A percentile compares a stretch with the other conserved stretches of the same genome.
phyloP scores from a whole-genome alignment of 2,797 vertebrate genomes.

The Sus cebifrons region DNA sequence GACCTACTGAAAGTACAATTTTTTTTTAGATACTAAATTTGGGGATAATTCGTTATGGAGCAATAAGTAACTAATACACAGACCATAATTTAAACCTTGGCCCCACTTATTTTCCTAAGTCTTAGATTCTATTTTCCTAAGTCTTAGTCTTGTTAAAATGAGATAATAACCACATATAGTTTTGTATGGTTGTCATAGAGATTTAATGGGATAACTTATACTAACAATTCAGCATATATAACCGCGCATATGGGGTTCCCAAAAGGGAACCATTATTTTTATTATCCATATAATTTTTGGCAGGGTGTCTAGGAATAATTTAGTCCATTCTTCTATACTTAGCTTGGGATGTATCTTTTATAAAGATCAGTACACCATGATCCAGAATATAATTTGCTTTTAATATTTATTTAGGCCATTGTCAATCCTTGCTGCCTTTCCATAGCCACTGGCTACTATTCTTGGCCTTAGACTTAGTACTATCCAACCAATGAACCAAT shows the following conservation, averaged over 20 bases:
- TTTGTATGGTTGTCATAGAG: not conserved
- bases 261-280: slow-evolving; percentile 14
- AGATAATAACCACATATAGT: not conserved
- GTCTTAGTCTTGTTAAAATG: slow-evolving; percentile 13
- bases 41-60: not conserved
- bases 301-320: not conserved
- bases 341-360: not conserved
- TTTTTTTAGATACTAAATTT: slow-evolving; percentile 27
- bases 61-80: not conserved
- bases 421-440: not conserved
- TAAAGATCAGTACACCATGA: not conserved
- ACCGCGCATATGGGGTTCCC: not conserved
- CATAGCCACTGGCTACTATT: not conserved
- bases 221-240: not conserved
- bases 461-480: not conserved
- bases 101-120: not conserved
- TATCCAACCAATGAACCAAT: not conserved
- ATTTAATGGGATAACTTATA: not conserved
- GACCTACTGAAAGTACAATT: not conserved
- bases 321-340: not conserved
- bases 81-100: not conserved
- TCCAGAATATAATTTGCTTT: not conserved
- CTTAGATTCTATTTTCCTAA: not conserved
- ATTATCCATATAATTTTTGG: not conserved
- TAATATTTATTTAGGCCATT: not conserved